phyloP scores from a whole-genome alignment of 2,797 vertebrate genomes.

The Hyperoplus lanceolatus region DNA sequence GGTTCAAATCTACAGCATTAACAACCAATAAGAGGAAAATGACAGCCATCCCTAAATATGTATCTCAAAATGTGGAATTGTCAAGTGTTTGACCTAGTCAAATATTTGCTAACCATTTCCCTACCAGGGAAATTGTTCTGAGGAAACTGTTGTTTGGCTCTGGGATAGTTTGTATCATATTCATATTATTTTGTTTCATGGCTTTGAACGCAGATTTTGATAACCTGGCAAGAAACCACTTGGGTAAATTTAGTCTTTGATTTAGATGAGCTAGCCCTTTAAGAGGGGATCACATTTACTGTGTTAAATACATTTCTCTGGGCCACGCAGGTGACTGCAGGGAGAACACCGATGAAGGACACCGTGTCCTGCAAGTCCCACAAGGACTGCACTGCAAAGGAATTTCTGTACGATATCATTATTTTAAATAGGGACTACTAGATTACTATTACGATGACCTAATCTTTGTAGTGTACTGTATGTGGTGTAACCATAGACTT shows the following conservation, averaged over 20 bases:
- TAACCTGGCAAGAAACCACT: background rate
- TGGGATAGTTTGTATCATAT: background rate
- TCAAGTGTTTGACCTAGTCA: background rate
- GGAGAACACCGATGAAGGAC: background rate
- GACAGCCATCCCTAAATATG: constrained; percentile 35
- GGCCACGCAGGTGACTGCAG: background rate
- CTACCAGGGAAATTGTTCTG: background rate
- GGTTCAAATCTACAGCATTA: constrained; percentile 27
- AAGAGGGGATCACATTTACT: background rate
- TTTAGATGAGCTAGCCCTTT: background rate
- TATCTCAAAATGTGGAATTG: constrained; percentile 44
- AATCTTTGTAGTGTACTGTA: background rate
- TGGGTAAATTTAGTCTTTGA: background rate
- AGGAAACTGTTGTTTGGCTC: background rate
- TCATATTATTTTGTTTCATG: background rate
- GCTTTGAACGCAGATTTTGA: background rate
- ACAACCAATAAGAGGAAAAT: constrained; percentile 6
- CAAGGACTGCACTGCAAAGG: background rate
- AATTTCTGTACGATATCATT: background rate
- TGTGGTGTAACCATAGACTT: background rate
- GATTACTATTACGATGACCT: background rate
- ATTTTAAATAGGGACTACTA: background rate
- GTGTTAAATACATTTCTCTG: constrained; percentile 5
- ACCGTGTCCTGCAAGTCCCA: background rate
- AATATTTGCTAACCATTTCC: background rate